Evolutionary conservation across 2,888 invertebrate genomes (phyloP).

Genomic region (Meta bourneti): DNA sequence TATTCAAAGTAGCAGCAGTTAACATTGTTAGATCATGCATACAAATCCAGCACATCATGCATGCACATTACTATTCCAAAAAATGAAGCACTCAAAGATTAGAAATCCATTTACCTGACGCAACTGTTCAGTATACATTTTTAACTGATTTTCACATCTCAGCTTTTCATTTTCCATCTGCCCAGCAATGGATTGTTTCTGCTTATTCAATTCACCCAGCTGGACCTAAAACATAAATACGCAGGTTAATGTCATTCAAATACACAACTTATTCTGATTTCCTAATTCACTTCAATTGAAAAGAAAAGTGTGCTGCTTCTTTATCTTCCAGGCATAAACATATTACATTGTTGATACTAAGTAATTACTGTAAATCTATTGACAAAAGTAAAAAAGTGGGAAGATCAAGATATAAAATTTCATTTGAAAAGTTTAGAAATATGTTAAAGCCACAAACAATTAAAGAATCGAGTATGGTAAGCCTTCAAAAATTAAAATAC

Average conservation of each 20-base stretch:
- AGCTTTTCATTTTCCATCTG: constrained; percentile 83
- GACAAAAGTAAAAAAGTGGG: no score
- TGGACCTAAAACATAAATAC: constrained; percentile 52
- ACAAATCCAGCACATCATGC: neutral
- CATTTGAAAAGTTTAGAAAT: no score
- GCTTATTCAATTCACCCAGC: constrained; percentile 73
- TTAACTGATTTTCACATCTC: constrained; percentile 80
- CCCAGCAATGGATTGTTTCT: constrained; percentile 72
- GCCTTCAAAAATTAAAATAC: no score
- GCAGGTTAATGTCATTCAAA: neutral
- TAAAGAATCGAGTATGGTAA: no score
- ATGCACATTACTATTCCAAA: neutral
- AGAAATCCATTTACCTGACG: constrained; percentile 83
- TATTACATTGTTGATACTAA: no score
- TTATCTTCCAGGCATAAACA: no score
- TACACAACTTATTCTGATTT: no score
- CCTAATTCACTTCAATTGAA: no score
- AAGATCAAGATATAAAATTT: no score
- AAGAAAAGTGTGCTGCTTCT: no score
- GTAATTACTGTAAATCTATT: no score
- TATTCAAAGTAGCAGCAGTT: neutral
- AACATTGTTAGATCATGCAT: neutral
- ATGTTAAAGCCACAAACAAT: no score
- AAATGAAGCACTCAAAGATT: neutral
- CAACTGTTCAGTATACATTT: constrained; percentile 86